A percentile compares a stretch with the other conserved stretches of the same genome.
Evolutionary conservation across 2,888 invertebrate species (phyloP).

Genomic region (Brenthis hecate): DNA sequence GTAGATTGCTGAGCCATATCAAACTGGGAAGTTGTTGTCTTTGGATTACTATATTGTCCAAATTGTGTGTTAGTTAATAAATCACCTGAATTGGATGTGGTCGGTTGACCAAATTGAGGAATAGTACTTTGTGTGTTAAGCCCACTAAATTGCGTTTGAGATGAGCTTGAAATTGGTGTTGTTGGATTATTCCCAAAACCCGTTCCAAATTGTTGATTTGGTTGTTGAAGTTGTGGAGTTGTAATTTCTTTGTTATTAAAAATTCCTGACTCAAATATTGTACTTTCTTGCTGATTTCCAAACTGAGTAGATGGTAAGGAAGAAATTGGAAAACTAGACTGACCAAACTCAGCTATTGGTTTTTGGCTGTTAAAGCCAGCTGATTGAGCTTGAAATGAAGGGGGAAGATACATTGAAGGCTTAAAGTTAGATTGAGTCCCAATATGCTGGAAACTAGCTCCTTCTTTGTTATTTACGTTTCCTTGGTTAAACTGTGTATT

Average conservation of each 20-base stretch:
- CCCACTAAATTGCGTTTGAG: not conserved
- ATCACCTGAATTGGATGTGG: not conserved
- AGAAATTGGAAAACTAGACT: slow-evolving; percentile 3
- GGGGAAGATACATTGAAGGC: slow-evolving; percentile 5
- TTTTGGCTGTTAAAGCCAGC: not conserved
- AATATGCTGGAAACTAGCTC: not conserved
- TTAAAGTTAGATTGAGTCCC: slow-evolving; percentile 1
- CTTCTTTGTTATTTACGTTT: not conserved
- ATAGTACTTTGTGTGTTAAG: not conserved
- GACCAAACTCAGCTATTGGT: slow-evolving; percentile 1
- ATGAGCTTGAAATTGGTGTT: not conserved
- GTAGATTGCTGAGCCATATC: not conserved
- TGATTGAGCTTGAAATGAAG: slow-evolving; percentile 3
- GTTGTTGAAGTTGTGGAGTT: slow-evolving; percentile 4
- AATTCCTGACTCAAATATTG: not conserved
- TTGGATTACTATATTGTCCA: not conserved
- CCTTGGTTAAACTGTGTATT: slow-evolving; percentile 2
- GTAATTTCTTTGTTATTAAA: slow-evolving; percentile 18
- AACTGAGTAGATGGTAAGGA: slow-evolving; percentile 4
- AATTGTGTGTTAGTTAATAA: not conserved
- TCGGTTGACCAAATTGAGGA: not conserved
- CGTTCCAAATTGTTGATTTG: slow-evolving; percentile 17
- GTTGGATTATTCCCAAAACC: slow-evolving; percentile 1
- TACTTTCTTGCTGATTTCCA: not conserved
- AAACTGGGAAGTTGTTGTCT: slow-evolving; percentile 2